Conservation (phyloP, 2,113 vertebrate genomes). For the Polyodon spathula region DNA sequence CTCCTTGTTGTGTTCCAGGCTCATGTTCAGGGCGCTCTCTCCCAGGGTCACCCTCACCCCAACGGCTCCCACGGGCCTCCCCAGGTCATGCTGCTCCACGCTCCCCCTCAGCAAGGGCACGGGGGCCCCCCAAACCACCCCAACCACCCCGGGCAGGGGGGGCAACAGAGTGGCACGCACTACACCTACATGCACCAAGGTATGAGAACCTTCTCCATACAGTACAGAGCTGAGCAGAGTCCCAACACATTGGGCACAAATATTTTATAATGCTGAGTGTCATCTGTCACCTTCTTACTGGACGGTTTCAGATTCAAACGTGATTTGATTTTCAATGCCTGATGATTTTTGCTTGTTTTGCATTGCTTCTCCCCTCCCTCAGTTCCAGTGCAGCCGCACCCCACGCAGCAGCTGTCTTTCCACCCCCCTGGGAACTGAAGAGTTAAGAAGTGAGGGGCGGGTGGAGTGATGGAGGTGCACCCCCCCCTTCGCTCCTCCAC, state of each 20-base stretch:
- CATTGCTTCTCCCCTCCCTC: slow-evolving; percentile 33
- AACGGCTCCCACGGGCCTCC: slow-evolving; percentile 70
- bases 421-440: slow-evolving; percentile 81
- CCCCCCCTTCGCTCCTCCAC: no score
- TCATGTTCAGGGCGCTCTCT: slow-evolving; percentile 73
- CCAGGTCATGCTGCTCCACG: slow-evolving; percentile 79
- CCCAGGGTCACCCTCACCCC: slow-evolving; percentile 65
- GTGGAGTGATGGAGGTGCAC: no score
- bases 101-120: slow-evolving; percentile 69
- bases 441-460: background rate
- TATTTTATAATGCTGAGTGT: no score
- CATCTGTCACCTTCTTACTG: no score
- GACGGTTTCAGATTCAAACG: no score
- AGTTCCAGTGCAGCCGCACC: slow-evolving; percentile 71
- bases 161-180: slow-evolving; percentile 76
- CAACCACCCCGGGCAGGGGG: slow-evolving; percentile 61
- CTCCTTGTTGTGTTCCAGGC: slow-evolving; percentile 48
- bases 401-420: slow-evolving; percentile 67
- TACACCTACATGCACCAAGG: slow-evolving; percentile 81
- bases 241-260: no score
- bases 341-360: slow-evolving; percentile 13
- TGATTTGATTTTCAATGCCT: no score
- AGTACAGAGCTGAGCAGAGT: no score
- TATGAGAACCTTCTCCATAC: slow-evolving; percentile 38
- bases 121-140: slow-evolving; percentile 71